A percentile compares a stretch with the other conserved stretches of the same genome.
Conservation (phyloP, 2,113 vertebrate genomes). For the Uria lomvia region DNA sequence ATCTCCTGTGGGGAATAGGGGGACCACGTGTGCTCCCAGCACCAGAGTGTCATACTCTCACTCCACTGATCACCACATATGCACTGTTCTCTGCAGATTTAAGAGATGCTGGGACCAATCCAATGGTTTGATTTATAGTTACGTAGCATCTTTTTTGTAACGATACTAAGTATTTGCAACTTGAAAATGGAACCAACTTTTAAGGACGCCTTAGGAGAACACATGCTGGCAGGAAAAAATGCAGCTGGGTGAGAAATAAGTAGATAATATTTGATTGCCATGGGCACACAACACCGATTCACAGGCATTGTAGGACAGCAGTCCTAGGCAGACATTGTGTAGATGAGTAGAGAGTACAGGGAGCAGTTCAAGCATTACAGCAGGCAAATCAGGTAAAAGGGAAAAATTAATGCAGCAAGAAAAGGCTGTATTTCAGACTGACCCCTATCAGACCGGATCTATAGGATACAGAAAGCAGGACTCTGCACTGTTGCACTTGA, state of each 20-base stretch:
- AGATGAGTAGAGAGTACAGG: neutral
- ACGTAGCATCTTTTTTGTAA: neutral
- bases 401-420: neutral
- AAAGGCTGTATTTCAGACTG: neutral
- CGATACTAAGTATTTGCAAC: neutral
- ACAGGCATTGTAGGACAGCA: neutral
- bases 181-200: neutral
- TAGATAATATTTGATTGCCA: neutral
- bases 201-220: neutral
- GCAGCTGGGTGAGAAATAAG: neutral
- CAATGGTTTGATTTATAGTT: neutral
- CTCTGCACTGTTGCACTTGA: neutral
- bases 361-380: neutral
- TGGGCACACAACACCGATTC: neutral
- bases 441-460: neutral
- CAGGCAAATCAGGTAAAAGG: neutral
- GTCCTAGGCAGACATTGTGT: neutral
- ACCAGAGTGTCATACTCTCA: neutral
- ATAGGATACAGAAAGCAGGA: neutral
- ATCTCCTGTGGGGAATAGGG: neutral
- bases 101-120: neutral
- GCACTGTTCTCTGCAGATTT: neutral
- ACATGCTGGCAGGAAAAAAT: neutral
- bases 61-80: neutral
- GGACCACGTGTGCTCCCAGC: fast-evolving